Evolutionary conservation across 2,797 vertebrate species (phyloP).

Genomic region (Microctenopoma lineatum): DNA sequence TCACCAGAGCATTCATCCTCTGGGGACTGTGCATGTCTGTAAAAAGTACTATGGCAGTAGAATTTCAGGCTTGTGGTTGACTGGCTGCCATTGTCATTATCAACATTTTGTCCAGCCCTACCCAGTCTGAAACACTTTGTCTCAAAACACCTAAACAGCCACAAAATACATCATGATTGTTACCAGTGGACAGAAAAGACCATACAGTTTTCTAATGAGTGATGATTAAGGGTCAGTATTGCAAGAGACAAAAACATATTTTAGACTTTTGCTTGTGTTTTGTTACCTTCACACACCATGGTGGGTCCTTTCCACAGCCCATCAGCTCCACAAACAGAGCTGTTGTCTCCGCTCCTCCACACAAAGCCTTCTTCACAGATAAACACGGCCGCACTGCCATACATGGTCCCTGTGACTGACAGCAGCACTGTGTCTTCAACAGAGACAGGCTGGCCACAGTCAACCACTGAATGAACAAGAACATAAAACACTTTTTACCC

Average conservation of each 20-base stretch:
- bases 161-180: neutral
- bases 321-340: conserved; percentile 75
- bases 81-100: neutral
- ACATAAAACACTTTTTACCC: neutral
- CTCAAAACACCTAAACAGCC: neutral
- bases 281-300: conserved; percentile 83
- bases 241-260: neutral
- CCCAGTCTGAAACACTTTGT: neutral
- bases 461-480: conserved; percentile 69
- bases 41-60: no score
- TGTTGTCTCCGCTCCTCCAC: conserved; percentile 72
- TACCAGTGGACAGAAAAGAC: neutral
- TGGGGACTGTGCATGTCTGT: no score
- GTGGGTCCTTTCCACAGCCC: conserved; percentile 74
- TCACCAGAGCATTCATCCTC: neutral
- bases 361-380: conserved; percentile 78
- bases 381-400: conserved; percentile 68
- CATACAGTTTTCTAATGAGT: neutral
- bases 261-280: neutral
- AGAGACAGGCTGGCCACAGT: conserved; percentile 76
- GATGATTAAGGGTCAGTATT: neutral
- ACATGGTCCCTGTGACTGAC: conserved; percentile 66
- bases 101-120: neutral
- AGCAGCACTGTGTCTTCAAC: conserved; percentile 46
- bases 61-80: neutral